Evolutionary conservation across 2,888 invertebrate species (phyloP).

Genomic region (Erpobdella octoculata): DNA sequence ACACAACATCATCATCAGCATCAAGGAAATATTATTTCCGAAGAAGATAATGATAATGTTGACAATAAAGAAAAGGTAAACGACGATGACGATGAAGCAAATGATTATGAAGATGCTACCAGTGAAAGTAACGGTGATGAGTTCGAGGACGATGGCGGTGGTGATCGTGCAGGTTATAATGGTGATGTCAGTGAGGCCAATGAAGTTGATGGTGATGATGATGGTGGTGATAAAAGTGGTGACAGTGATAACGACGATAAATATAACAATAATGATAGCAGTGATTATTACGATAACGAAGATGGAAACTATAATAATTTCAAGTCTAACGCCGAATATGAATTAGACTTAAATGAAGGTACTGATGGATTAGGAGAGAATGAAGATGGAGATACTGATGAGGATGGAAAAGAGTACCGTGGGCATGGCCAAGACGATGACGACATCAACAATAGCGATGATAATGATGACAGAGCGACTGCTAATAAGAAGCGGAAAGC

Average conservation of each 20-base stretch:
- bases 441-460: no score
- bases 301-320: neutral
- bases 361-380: neutral
- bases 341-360: no score
- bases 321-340: no score
- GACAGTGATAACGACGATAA: neutral
- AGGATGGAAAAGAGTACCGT: neutral
- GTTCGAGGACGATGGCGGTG: neutral
- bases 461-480: no score
- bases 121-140: constrained; percentile 4
- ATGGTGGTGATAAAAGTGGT: neutral
- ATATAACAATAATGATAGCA: neutral
- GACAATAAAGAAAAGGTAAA: constrained; percentile 4
- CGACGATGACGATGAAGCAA: neutral
- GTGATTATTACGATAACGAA: neutral
- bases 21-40: neutral
- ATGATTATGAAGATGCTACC: neutral
- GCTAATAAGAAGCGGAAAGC: no score
- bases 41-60: neutral
- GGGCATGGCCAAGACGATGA: neutral
- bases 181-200: neutral
- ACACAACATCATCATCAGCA: constrained; percentile 13
- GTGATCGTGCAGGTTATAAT: neutral
- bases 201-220: neutral
- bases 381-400: neutral